Conservation (phyloP, 2,113 vertebrate species). For the Montifringilla adamsi region DNA sequence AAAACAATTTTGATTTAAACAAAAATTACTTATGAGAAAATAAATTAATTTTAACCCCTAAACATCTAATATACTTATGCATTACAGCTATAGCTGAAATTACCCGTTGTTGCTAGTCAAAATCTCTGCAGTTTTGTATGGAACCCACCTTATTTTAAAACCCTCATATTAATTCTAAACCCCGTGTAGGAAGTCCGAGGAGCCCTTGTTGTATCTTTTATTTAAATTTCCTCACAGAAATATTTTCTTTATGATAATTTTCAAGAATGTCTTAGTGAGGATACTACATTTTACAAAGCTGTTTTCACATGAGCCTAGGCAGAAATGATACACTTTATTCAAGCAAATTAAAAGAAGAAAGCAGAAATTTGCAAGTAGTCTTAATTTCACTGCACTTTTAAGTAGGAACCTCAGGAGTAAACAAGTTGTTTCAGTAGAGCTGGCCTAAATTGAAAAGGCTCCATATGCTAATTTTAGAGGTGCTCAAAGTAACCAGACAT, state of each 20-base stretch:
- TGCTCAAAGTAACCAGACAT: not conserved
- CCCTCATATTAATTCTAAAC: not conserved
- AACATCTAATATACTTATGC: not conserved
- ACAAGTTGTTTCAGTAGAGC: not conserved
- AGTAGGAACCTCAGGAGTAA: not conserved
- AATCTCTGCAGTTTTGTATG: not conserved
- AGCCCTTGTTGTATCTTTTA: not conserved
- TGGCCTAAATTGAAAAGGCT: not conserved
- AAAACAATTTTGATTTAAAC: not conserved
- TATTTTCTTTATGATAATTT: not conserved
- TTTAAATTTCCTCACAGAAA: not conserved
- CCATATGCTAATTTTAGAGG: not conserved
- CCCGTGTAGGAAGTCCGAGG: not conserved
- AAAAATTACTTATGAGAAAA: not conserved
- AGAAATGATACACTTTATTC: not conserved
- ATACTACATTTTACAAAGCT: not conserved
- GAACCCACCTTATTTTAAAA: constrained; percentile 7
- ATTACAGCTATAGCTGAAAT: not conserved
- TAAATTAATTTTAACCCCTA: not conserved
- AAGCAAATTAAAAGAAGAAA: not conserved
- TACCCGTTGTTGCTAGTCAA: not conserved
- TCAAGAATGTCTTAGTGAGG: not conserved
- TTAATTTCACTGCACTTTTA: not conserved
- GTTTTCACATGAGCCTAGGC: not conserved
- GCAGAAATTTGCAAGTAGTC: not conserved